Evolutionary conservation across 2,888 invertebrate genomes (phyloP).

Genomic region (Pogonocherus hispidulus): DNA sequence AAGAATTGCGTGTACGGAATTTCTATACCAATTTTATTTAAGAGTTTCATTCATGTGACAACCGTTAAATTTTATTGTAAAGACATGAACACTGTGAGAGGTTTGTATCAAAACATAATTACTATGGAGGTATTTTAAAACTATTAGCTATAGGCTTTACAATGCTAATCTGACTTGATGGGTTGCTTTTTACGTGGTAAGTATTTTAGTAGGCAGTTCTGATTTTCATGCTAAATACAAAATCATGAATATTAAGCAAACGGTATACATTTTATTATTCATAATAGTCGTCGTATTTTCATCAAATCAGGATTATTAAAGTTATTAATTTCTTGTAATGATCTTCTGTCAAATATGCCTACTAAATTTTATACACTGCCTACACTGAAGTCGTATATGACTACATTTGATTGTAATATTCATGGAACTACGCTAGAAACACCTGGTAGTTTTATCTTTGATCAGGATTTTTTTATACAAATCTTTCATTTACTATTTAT

Average conservation of each 20-base stretch:
- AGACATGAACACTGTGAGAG: neutral
- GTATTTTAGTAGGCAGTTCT: constrained; percentile 7
- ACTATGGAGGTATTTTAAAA: constrained; percentile 23
- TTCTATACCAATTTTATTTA: constrained; percentile 8
- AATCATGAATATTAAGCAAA: neutral
- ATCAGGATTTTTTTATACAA: no score
- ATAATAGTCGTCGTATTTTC: neutral
- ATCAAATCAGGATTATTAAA: neutral
- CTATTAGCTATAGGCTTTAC: constrained; percentile 26
- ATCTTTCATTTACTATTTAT: no score
- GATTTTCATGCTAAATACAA: neutral
- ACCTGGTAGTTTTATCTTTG: no score
- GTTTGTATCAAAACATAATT: constrained; percentile 23
- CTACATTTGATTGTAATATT: no score
- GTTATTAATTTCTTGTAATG: no score
- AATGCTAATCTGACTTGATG: constrained; percentile 20
- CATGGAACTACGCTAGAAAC: no score
- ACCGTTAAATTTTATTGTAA: constrained; percentile 21
- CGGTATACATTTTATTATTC: neutral
- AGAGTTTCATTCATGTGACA: constrained; percentile 21
- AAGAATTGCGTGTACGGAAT: constrained; percentile 11
- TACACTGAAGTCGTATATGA: no score
- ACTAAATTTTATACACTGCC: no score
- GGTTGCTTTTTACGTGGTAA: constrained; percentile 2
- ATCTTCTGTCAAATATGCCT: no score